phyloP scores from a whole-genome alignment of 2,797 vertebrate species.

The Peromyscus nudipes region DNA sequence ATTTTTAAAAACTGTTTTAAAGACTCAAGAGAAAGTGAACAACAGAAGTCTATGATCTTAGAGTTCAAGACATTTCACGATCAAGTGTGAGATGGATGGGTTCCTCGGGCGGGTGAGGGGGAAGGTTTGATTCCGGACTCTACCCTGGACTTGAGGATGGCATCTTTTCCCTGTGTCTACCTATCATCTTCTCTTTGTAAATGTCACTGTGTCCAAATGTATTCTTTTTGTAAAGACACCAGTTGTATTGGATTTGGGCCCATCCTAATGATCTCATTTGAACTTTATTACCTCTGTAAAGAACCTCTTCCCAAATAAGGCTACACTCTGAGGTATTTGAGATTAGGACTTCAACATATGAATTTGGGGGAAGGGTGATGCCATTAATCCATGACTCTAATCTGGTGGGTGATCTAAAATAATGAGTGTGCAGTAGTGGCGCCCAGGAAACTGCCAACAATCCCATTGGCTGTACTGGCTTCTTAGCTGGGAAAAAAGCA shows the following conservation, averaged over 20 bases:
- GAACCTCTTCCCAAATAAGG: constrained; percentile 48
- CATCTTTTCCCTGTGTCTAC: background rate
- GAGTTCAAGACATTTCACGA: background rate
- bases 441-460: background rate
- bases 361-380: constrained; percentile 2
- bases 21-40: background rate
- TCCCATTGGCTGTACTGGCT: background rate
- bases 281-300: constrained; percentile 54
- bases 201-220: constrained; percentile 6
- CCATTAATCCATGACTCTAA: background rate
- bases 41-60: background rate
- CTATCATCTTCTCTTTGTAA: background rate
- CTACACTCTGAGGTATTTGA: background rate
- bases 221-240: constrained; percentile 57
- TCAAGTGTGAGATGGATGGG: background rate
- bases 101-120: background rate
- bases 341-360: background rate
- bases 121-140: background rate
- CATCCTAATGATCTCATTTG: constrained; percentile 58
- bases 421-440: background rate
- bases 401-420: constrained; percentile 38
- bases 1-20: background rate
- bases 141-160: background rate
- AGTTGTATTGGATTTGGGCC: constrained; percentile 11
- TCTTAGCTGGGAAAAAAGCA: constrained; percentile 31